Evolutionary conservation across 2,113 vertebrate genomes (phyloP), one percentile per base, ranked within the genome.

Genomic region (Otolemur garnettii): DNA sequence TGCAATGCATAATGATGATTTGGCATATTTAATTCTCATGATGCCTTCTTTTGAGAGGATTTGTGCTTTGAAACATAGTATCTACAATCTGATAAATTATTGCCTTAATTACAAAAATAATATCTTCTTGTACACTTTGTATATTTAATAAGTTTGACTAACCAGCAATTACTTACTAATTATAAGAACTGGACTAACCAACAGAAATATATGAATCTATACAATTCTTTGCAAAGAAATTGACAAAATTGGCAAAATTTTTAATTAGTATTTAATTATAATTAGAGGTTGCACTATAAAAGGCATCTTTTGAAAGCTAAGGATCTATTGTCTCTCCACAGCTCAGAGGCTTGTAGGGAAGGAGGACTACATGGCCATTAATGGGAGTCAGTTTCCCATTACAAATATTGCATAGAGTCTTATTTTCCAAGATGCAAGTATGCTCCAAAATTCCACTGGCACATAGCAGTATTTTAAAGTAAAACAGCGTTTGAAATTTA

Each of bases 151-250:
- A 69, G 22, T 87, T 84, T 60, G n/a, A 69, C 7, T 78, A 33
- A 33, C 42, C 30, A 83, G 75, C 19, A 94, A 80, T 82, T 80
- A 33, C 12, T 88, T 88, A 89, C 9, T 77, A 45, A 90, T 90
- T 77, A 7, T 90, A 72, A 84, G 33, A 92, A 35, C 5, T 74
- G 13, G 21, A 78, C 64, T 84, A 66, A 77, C 45, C 95, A 86
- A 55, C 19, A 91, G 24, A 88, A 69, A 79, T 33, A 66, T 12
- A 5, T 15, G 86, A 75, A 71, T 57, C 35, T 83, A 60, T 89
- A 75, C 91, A 57, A 74, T 91, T 81, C 33, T 72, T 96, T 94
- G 10, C 26, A 86, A 95, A 30, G 19, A 90, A 91, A 94, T 64
- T 19, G 84, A 89, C 57, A 83, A 87, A 59, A 83, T 24, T 93